Evolutionary conservation across 2,797 vertebrate genomes (phyloP).

Genomic region (Monodelphis domestica): DNA sequence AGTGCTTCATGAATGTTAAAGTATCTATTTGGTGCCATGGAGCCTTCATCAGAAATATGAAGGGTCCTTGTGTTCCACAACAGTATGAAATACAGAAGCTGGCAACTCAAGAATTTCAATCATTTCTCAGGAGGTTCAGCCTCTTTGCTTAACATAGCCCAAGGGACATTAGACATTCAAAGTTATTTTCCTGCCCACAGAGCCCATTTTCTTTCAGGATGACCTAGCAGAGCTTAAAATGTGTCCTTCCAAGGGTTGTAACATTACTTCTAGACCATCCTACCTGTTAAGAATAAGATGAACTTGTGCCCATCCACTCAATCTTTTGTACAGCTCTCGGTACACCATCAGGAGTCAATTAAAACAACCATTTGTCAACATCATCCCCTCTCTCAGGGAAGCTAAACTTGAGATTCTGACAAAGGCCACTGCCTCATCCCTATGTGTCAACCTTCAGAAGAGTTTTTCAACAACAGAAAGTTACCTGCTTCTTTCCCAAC

Average conservation of each 20-base stretch:
- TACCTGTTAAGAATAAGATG: background rate
- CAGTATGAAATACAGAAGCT: background rate
- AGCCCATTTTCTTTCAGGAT: background rate
- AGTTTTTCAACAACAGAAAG: background rate
- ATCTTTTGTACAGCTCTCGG: rapidly evolving
- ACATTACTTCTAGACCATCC: background rate
- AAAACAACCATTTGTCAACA: background rate
- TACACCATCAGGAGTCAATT: background rate
- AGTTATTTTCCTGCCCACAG: background rate
- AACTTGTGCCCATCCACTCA: background rate
- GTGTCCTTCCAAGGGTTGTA: background rate
- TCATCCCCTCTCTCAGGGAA: background rate
- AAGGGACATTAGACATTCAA: background rate
- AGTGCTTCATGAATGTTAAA: background rate
- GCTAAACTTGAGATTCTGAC: background rate
- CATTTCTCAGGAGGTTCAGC: background rate
- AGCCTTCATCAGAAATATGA: background rate
- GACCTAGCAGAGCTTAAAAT: background rate
- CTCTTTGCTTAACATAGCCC: background rate
- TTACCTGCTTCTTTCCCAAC: background rate
- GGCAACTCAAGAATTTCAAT: background rate
- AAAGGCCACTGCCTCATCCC: background rate
- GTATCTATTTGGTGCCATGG: background rate
- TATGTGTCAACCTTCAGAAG: background rate
- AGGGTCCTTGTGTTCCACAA: background rate